Base-by-base conservation (phyloP, 92 coral and sea anemone genomes). In the Umimayanthus chanpuru region DNA sequence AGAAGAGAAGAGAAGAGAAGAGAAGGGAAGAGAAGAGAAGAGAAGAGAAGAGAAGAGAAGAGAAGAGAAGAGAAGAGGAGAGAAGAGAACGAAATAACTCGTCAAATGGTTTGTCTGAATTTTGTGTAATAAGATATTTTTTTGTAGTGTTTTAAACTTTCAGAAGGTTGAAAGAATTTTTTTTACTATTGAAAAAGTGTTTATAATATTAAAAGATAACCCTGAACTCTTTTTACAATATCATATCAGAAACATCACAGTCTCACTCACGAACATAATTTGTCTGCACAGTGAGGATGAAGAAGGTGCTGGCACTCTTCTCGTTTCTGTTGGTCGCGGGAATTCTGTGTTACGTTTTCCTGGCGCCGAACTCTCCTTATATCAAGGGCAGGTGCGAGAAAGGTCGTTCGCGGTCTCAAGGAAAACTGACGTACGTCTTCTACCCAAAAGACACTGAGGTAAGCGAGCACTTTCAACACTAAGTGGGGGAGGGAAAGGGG, bases 281-380 rank as follows among this genome's bases (percentile, higher is more conserved):
- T 38, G 4, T 25, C 23, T 30, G 4, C 32, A 11, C 87, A 83
- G 87, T 83, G 40, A 83, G 78, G 41, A 71, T 15, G 92, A 95
- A 93, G 79, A 95, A 91, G 26, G 64, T 87, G 23, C 75, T 95
- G 4, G 89, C 75, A 21, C 83, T 95, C 28, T 41, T 85, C 6
- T 41, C 91, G 16, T 95, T 95, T 85, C 92, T 93, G 66, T 82
- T 90, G 61, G 2, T 93, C 29, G 89, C 88, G 20, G 86, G 94
- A n/a, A 61, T 89, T n/a, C 64, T 92, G 75, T 95, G 96, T 71
- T 94, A 92, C 86, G 26, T 95, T 16, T 93, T 95, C 86, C 80
- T 95, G 49, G 96, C 98, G 21, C 98, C 98, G 53, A 95, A 92
- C 89, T 95, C 98, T 49, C 98, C 98, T 2, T 95, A 91, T 80